Percentiles rank a stretch among this genome's conserved stretches.
These are phyloP conservation scores for Acridotheres tristis DNA, from an alignment of 2,797 vertebrate genomes.

Conservation along the genomic window DNA sequence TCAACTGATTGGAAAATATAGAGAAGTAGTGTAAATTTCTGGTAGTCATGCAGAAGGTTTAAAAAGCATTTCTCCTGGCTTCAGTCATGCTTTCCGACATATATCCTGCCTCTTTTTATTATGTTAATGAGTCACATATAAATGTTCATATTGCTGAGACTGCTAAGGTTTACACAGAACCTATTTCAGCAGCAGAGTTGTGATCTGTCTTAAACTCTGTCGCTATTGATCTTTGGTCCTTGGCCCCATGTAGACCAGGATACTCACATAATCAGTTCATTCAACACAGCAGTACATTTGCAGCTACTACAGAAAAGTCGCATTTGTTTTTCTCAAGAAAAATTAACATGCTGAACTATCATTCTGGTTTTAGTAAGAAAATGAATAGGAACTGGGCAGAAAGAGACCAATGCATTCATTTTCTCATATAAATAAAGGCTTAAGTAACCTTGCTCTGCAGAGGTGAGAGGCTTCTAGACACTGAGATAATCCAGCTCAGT, in stretches of 20 bases:
- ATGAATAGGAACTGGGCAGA: background rate
- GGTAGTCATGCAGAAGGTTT: background rate
- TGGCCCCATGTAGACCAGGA: background rate
- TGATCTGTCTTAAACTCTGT: background rate
- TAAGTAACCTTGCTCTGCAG: background rate
- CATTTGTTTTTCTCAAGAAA: background rate
- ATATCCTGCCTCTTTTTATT: background rate
- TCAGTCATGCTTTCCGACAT: background rate
- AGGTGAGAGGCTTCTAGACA: constrained; percentile 4
- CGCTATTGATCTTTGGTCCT: background rate
- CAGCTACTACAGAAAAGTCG: background rate
- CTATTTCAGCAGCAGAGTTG: background rate
- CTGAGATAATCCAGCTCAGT: background rate
- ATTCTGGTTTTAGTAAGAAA: background rate
- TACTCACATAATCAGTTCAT: background rate
- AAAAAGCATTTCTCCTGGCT: background rate
- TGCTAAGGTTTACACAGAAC: background rate
- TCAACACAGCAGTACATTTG: background rate
- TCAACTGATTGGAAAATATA: background rate
- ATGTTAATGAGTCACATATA: background rate
- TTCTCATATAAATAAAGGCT: background rate
- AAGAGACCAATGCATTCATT: background rate
- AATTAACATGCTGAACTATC: background rate
- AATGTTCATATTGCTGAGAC: background rate
- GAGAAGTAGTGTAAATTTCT: background rate